A percentile compares a stretch with the other conserved stretches of the same genome.
Conservation (phyloP, 1,140 invertebrate genomes). For the Drosophila ogumai region DNA sequence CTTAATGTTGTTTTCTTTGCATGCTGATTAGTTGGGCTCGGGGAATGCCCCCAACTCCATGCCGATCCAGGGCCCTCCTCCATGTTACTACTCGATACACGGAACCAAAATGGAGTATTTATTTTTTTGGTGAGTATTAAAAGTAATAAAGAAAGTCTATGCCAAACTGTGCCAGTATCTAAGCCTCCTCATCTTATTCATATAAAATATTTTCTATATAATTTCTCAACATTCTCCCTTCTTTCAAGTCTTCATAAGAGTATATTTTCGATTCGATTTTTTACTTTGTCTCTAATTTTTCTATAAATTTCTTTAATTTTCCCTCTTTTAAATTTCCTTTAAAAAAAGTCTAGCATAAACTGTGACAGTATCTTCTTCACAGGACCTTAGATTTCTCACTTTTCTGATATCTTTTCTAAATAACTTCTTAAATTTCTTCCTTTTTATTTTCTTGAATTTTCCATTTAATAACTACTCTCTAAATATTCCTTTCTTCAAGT, state of each 20-base stretch:
- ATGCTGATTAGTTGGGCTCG: constrained; percentile 80
- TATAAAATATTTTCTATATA: too few relatives aligned
- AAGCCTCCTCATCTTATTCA: background rate
- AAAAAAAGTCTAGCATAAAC: too few relatives aligned
- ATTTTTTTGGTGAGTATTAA: background rate
- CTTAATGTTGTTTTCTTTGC: constrained; percentile 83
- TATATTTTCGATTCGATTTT: too few relatives aligned
- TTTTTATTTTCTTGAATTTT: background rate
- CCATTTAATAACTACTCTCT: background rate
- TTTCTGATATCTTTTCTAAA: too few relatives aligned
- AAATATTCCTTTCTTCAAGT: background rate
- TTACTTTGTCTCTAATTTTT: too few relatives aligned
- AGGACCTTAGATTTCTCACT: too few relatives aligned
- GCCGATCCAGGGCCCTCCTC: constrained; percentile 27
- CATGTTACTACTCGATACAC: constrained; percentile 5
- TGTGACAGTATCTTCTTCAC: too few relatives aligned
- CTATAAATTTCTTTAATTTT: too few relatives aligned
- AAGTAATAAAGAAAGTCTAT: background rate
- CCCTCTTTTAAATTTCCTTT: too few relatives aligned
- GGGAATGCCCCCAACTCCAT: constrained; percentile 59
- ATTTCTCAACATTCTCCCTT: too few relatives aligned
- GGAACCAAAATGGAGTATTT: background rate
- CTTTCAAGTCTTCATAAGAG: too few relatives aligned
- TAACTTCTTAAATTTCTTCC: background rate
- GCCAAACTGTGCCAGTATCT: background rate